Percentiles rank a stretch among this genome's conserved stretches.
Conservation (phyloP, 2,888 invertebrate genomes). For the Argyresthia albistria region DNA sequence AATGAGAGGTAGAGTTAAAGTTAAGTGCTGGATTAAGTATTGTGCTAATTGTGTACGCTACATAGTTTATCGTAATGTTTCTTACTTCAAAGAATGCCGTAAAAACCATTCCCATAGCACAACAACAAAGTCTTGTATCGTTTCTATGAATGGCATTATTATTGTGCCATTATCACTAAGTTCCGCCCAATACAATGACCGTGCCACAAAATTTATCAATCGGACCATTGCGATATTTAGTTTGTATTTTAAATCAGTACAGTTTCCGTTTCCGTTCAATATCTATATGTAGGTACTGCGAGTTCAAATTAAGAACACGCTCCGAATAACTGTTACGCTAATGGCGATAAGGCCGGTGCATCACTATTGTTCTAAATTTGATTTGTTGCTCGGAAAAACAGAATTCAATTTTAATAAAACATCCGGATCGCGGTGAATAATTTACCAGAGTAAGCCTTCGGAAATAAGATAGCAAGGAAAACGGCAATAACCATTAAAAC, state of each 20-base stretch:
- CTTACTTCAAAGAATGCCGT: too few relatives aligned
- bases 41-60: too few relatives aligned
- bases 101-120: too few relatives aligned
- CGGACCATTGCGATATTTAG: conserved; percentile 62
- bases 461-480: conserved; percentile 38
- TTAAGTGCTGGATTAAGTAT: too few relatives aligned
- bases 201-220: conserved; percentile 61
- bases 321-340: conserved; percentile 27
- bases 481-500: conserved; percentile 67
- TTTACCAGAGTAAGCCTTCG: conserved; percentile 21
- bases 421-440: conserved; percentile 31
- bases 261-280: conserved; percentile 71
- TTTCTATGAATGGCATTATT: conserved; percentile 1
- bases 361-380: conserved; percentile 11
- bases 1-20: too few relatives aligned
- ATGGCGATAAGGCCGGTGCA: neutral
- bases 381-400: conserved; percentile 10
- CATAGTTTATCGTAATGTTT: too few relatives aligned
- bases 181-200: conserved; percentile 61
- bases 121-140: too few relatives aligned
- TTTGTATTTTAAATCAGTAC: conserved; percentile 70
- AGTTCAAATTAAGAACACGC: conserved; percentile 57
- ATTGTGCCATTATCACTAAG: conserved; percentile 48
- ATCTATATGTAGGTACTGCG: conserved; percentile 41
- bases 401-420: conserved; percentile 18